These are phyloP conservation scores for Acanthococcus lagerstroemiae DNA, from an alignment of 2,888 invertebrate genomes.

Conservation along the genomic window DNA sequence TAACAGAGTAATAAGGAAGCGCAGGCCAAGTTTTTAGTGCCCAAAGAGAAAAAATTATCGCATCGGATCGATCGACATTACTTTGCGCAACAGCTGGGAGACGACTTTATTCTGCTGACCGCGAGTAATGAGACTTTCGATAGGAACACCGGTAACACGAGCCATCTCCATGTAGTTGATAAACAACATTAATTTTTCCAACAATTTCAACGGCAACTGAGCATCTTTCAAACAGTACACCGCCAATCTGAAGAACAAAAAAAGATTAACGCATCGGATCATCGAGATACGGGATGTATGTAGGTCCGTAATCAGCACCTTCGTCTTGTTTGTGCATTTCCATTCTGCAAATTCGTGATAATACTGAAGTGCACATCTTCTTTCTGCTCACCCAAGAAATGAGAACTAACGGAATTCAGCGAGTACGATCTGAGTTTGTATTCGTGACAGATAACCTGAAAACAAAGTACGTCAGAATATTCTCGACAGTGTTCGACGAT, in stretches of 20 bases:
- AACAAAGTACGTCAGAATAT: conserved; percentile 10
- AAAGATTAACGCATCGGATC: too few species aligned
- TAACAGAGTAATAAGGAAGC: too few species aligned
- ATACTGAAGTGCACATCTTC: conserved; percentile 99
- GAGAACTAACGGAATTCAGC: conserved; percentile 94
- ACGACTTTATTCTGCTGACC: conserved; percentile 99
- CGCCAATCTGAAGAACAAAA: conserved; percentile 54
- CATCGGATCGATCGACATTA: conserved; percentile 40
- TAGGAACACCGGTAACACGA: conserved; percentile 93
- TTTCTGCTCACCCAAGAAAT: conserved; percentile 97
- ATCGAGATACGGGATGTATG: background rate
- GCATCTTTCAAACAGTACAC: conserved; percentile 99
- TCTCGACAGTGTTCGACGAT: background rate
- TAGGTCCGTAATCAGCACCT: conserved; percentile 43
- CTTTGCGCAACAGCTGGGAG: conserved; percentile 87
- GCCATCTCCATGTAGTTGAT: conserved; percentile 99
- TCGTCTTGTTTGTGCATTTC: conserved; percentile 73
- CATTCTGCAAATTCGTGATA: conserved; percentile 93
- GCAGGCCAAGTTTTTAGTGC: too few species aligned
- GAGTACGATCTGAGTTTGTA: conserved; percentile 96
- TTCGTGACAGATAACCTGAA: conserved; percentile 72
- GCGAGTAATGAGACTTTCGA: conserved; percentile 81
- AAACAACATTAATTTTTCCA: conserved; percentile 95
- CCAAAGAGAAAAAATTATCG: background rate
- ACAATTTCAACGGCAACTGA: conserved; percentile 78